Base-by-base conservation (phyloP, 2,113 vertebrate genomes). In the Pholis gunnellus region DNA sequence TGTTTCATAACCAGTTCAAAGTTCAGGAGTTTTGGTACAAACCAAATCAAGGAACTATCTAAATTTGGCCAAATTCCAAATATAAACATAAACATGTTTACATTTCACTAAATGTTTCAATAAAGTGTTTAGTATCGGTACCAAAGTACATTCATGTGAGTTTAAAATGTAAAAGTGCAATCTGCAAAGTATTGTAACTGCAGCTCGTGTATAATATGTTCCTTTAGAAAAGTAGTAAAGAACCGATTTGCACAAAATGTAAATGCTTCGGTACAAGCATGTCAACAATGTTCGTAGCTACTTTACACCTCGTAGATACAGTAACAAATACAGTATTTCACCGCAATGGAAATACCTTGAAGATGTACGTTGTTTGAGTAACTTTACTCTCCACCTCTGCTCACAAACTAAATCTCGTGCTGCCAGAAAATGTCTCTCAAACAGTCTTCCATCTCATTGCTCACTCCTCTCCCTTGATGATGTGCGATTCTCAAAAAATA, bases 401-500 rank as follows among this genome's bases (percentile, higher is more conserved):
- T 65, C 17, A 14, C 48, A 72, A 36, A 61, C 57, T 56, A 13
- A 50, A 59, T 38, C 48, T 69, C 38, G 75, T 22, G 27, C 38
- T 75, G 36, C 34, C 66, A 57, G 31, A 4, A 46, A 50, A 3
- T n/a, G 34, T 77, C 65, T 69, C 54, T 66, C 34, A 52, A 22
- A 67, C 74, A 54, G 54, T 79, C 71, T 67, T 86, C 67, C 71
- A 59, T 83, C 71, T 82, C 81, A 73, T 84, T 75, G 84, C 79
- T 86, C 71, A 44, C 75, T 48, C 70, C 60, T 80, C 67, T 76
- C 85, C 83, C 60, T 60, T 52, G 67, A 72, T 38, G 52, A 77
- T n/a, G 52, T 60, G 78, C 83, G 89, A 65, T 83, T 82, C 60
- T 87, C 65, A 71, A 85, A 88, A 50, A 88, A 90, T 76, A 87